Evolutionary conservation across 2,797 vertebrate genomes (phyloP), one percentile per base, ranked within the genome.

Genomic region (Crenichthys baileyi): DNA sequence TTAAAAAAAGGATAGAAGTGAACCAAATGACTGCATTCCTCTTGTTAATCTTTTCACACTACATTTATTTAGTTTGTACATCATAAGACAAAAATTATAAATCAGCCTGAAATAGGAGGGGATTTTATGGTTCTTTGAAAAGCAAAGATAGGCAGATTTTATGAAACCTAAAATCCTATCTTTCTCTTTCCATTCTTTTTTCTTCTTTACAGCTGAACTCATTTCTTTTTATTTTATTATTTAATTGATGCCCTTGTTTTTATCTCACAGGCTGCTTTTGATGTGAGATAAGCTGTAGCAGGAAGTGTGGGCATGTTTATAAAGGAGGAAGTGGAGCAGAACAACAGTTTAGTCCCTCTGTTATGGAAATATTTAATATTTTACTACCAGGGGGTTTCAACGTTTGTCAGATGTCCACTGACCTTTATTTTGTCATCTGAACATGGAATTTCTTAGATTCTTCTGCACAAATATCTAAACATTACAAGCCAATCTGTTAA

Each of bases 231-330:
- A 24, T 58, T 58, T 58, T 18, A 31, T 16, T 48, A 22, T 67
- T 55, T 51, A n/a, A 39, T 41, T 2, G 70, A 55, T 12, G 48
- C 2, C 56, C 39, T 68, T 20, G 9, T 44, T 26, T 61, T n/a
- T 53, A 36, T 68, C 39, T 79, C 55, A 29, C 24, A n/a, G 51
- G 13, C 51, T 29, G 75, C 31, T 55, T 72, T 44, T 55, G 44
- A 18, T 63, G 55, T 61, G 8, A 63, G 81, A 81, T 80, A 80
- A 81, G 73, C 81, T 29, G 68, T 20, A 53, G 31, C 79, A 83
- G 83, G 86, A 85, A 82, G 81, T 71, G 5, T 50, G 74, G 0
- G 71, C 83, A 76, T 60, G 74, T 88, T 79, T 41, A 79, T 70
- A 74, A 55, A 85, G 22, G 60, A 81, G 81, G 77, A 77, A 81